These are phyloP conservation scores for Archips crataeganus DNA, from an alignment of 2,888 invertebrate species.

Conservation along the genomic window DNA sequence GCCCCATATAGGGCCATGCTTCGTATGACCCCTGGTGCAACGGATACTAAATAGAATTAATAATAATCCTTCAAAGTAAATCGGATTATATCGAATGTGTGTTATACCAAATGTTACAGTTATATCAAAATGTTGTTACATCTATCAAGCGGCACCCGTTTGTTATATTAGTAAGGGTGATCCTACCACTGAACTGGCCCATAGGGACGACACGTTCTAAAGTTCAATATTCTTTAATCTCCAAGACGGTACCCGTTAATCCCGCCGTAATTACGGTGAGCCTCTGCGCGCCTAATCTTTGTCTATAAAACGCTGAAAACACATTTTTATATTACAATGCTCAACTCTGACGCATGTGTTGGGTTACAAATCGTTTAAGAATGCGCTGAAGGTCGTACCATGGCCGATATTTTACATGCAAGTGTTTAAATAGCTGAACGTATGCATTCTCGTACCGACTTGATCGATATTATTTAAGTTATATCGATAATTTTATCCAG, in stretches of 20 bases:
- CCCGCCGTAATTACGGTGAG: constrained; percentile 28
- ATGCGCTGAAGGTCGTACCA: constrained; percentile 53
- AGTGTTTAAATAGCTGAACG: constrained; percentile 43
- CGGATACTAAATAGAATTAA: no score
- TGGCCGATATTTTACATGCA: constrained; percentile 45
- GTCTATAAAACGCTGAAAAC: constrained; percentile 47
- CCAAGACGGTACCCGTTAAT: constrained; percentile 6
- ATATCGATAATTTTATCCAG: no score
- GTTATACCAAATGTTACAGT: no score
- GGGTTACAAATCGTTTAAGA: constrained; percentile 53
- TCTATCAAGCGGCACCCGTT: no score
- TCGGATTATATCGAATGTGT: no score
- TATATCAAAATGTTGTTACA: no score
- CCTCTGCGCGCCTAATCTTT: constrained; percentile 44
- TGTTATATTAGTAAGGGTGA: no score
- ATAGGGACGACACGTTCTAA: not conserved
- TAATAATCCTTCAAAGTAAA: no score
- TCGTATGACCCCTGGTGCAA: no score
- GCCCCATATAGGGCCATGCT: no score
- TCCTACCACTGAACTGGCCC: no score
- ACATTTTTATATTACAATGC: constrained; percentile 48
- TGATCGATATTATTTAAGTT: not conserved
- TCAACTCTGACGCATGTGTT: constrained; percentile 52
- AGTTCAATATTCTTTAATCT: constrained; percentile 5
- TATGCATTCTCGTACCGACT: constrained; percentile 13